Evolutionary conservation across 2,113 vertebrate species (phyloP), one percentile per base, ranked within the genome.

Genomic region (Pholis gunnellus): DNA sequence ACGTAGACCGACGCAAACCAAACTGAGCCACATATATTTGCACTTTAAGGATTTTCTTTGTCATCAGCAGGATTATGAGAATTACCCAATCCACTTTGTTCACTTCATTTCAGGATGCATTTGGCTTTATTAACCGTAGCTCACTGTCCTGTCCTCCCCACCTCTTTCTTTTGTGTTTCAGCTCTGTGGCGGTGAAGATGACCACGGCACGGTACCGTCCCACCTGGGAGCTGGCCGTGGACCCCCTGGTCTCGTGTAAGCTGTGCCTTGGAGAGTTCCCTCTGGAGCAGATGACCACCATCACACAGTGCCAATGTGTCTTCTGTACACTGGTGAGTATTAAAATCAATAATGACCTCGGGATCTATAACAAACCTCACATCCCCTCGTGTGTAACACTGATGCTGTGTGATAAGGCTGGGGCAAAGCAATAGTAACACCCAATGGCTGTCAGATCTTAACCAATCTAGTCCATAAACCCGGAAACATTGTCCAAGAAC

Each of bases 261-360:
- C 97, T 99, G 90, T 99, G 98, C 85, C 97, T 99, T 65, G 98
- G 98, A 92, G 98, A 99, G 95, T 99, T 97, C 83, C 97, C 98
- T 0, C 95, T 97, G 94, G 98, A 99, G 93, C 97, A 98, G 95
- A 99, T 99, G 98, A 99, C 98, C 65, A 99, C 97, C 79, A 97
- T 99, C 86, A 95, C 97, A 77, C 98, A 99, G 96, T 99, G 98
- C 95, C 98, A 99, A 92, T 99, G 98, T 94, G 96, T 99, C 95
- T 99, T 99, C 95, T 99, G 98, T 87, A 99, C 98, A 67, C 94
- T 99, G 97, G 98, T 99, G 74, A 95, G 98, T 25, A 31, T 48
- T 38, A 36, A 48, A 73, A 65, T 56, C 11, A 25, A 10, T 8
- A 6, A 29, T 48, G 25, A n/a, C 22, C 9, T 38, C 22, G 4